Conservation (phyloP, 2,113 vertebrate species). For the Crotalus tigris region DNA sequence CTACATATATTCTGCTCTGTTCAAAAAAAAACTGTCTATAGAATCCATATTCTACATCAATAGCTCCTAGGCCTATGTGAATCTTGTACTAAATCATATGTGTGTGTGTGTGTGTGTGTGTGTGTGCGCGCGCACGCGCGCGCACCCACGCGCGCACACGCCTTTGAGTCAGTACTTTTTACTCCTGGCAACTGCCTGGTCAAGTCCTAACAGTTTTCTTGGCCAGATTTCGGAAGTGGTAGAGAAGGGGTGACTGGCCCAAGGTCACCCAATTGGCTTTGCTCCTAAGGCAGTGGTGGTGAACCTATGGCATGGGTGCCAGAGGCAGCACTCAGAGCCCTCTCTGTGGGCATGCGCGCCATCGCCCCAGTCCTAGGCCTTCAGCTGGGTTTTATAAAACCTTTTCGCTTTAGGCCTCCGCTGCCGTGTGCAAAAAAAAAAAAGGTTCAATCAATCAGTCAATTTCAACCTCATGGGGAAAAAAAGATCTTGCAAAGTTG, state of each 20-base stretch:
- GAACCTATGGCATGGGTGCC: too few relatives aligned
- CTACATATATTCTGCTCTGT: background rate
- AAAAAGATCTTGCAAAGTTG: too few relatives aligned
- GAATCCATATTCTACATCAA: too few relatives aligned
- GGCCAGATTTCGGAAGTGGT: background rate
- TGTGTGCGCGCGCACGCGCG: accelerated
- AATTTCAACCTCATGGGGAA: too few relatives aligned
- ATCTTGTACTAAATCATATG: background rate
- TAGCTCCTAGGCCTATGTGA: background rate
- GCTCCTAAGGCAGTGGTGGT: background rate
- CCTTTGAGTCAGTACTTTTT: background rate
- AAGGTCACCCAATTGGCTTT: background rate
- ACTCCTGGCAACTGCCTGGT: background rate
- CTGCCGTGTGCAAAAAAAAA: too few relatives aligned
- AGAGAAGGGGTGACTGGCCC: background rate
- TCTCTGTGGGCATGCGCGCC: too few relatives aligned
- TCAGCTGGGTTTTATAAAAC: too few relatives aligned
- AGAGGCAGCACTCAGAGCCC: too few relatives aligned
- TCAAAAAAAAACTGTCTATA: background rate
- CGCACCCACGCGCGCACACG: accelerated
- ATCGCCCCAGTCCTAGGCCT: too few relatives aligned
- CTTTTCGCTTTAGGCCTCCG: too few relatives aligned
- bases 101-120: background rate
- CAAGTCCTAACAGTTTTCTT: background rate
- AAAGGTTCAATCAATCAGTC: too few relatives aligned